phyloP scores from a whole-genome alignment of 2,888 invertebrate species.

The Cremastobaeus sp. region DNA sequence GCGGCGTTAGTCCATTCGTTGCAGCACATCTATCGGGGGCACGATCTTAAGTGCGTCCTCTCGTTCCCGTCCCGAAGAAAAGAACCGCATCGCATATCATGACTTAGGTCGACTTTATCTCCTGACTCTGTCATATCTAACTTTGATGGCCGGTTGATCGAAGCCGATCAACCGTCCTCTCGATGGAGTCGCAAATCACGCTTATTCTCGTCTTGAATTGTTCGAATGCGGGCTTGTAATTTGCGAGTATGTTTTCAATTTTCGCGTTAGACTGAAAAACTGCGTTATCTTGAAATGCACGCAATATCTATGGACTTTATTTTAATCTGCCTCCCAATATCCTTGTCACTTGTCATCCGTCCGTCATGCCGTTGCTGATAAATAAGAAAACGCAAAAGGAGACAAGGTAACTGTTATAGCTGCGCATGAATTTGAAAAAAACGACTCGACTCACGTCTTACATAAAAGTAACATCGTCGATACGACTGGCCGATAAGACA shows the following conservation, averaged over 20 bases:
- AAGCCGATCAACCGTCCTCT: no score
- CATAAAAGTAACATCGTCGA: constrained; percentile 68
- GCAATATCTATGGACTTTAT: constrained; percentile 5
- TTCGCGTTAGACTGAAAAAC: no score
- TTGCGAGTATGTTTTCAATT: neutral
- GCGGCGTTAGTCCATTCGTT: constrained; percentile 40
- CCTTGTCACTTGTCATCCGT: constrained; percentile 44
- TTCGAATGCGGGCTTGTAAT: no score
- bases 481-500: constrained; percentile 61
- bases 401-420: constrained; percentile 39
- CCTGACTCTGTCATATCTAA: constrained; percentile 34
- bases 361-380: constrained; percentile 37
- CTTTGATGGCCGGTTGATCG: constrained; percentile 43
- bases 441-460: constrained; percentile 52
- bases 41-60: constrained; percentile 61
- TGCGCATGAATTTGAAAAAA: constrained; percentile 42
- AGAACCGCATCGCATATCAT: constrained; percentile 39
- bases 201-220: no score
- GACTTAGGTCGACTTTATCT: constrained; percentile 33
- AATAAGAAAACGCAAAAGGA: constrained; percentile 35
- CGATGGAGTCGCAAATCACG: constrained; percentile 23
- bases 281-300: no score
- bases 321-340: constrained; percentile 25
- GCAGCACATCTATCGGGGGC: constrained; percentile 54
- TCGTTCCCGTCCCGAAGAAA: constrained; percentile 25